Conservation (phyloP, 2,113 vertebrate species). For the Electrona antarctica region DNA sequence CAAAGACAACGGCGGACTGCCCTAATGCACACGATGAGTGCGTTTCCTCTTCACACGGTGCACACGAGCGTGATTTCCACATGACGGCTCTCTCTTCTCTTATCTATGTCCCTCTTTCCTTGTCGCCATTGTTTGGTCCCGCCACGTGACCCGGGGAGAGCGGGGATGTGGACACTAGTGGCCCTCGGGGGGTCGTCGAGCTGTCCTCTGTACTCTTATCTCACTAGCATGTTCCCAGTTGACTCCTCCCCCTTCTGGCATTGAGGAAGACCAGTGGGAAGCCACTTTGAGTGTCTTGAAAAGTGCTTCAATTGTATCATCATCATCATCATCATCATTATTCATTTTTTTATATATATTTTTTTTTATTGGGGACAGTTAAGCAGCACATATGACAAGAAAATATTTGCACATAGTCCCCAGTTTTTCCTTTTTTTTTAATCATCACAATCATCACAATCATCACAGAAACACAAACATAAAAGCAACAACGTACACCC, state of each 20-base stretch:
- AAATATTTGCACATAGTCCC: too few relatives aligned
- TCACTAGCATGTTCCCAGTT: neutral
- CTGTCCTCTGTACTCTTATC: slow-evolving; percentile 15
- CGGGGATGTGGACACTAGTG: neutral
- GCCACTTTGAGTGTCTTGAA: too few relatives aligned
- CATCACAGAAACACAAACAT: too few relatives aligned
- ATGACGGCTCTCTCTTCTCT: slow-evolving; percentile 24
- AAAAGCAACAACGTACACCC: too few relatives aligned
- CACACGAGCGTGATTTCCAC: slow-evolving; percentile 55
- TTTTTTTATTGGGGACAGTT: too few relatives aligned
- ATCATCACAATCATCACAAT: too few relatives aligned
- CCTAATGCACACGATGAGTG: slow-evolving; percentile 39
- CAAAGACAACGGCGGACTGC: neutral
- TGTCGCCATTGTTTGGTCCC: slow-evolving; percentile 43
- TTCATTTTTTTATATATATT: too few relatives aligned
- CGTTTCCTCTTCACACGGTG: slow-evolving; percentile 25
- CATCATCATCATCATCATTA: too few relatives aligned
- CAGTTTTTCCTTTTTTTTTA: too few relatives aligned
- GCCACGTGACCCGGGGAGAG: neutral
- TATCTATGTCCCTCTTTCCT: neutral
- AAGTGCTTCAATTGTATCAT: too few relatives aligned
- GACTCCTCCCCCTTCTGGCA: slow-evolving; percentile 22
- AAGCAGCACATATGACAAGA: too few relatives aligned
- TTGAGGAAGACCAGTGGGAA: slow-evolving; percentile 15
- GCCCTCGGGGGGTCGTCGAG: slow-evolving; percentile 44